Percentiles rank a stretch among this genome's conserved stretches.
Evolutionary conservation across 2,113 vertebrate genomes (phyloP).

Genomic region (Neogobius melanostomus): DNA sequence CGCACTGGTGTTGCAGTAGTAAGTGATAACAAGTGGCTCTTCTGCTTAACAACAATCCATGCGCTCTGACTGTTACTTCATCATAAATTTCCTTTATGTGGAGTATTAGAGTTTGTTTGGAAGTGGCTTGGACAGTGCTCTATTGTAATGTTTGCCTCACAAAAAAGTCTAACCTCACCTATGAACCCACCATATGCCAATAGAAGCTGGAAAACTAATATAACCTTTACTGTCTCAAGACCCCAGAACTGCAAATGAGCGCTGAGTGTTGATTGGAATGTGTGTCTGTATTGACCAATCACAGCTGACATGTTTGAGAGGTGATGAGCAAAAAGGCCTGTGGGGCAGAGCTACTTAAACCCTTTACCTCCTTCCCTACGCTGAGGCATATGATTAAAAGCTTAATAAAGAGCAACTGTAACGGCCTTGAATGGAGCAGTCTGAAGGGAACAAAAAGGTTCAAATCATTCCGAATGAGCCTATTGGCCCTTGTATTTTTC

Average conservation of each 20-base stretch:
- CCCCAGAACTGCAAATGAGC: constrained; percentile 20
- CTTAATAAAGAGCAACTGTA: not conserved
- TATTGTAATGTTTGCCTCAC: too few relatives aligned
- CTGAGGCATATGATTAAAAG: constrained; percentile 1
- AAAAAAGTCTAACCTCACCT: too few relatives aligned
- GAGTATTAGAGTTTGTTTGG: too few relatives aligned
- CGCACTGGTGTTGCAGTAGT: too few relatives aligned
- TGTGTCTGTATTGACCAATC: constrained; percentile 35
- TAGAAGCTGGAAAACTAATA: too few relatives aligned
- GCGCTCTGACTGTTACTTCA: too few relatives aligned
- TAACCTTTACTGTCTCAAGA: not conserved
- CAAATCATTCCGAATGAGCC: constrained; percentile 19
- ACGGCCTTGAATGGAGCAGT: constrained; percentile 17
- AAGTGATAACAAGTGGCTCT: too few relatives aligned
- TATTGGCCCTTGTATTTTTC: constrained; percentile 34
- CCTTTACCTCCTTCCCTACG: constrained; percentile 2
- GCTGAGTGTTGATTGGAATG: constrained; percentile 46
- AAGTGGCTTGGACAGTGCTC: too few relatives aligned
- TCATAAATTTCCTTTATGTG: too few relatives aligned
- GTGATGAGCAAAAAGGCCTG: constrained; percentile 33
- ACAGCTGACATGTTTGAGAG: constrained; percentile 47
- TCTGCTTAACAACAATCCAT: too few relatives aligned
- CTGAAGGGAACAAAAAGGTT: constrained; percentile 29
- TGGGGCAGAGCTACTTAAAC: constrained; percentile 2
- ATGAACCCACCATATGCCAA: too few relatives aligned